Evolutionary conservation across 1,140 invertebrate species (phyloP), one percentile per base, ranked within the genome.

Genomic region (Pachypsylla venusta): DNA sequence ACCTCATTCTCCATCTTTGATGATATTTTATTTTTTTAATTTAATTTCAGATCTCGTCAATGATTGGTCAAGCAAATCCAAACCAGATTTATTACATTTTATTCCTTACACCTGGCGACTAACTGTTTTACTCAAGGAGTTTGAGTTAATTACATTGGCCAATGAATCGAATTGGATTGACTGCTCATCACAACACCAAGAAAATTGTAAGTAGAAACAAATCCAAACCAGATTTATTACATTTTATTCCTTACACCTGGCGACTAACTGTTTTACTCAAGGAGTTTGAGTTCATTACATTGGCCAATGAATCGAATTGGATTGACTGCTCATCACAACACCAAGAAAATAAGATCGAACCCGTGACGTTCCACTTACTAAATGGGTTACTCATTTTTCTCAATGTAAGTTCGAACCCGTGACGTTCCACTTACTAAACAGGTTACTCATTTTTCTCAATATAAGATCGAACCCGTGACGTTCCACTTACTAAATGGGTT

Each of bases 161-260:
- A 99, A 98, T 75, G 91, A 98, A 69, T 92, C 92, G 70, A 99
- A 99, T 72, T 99, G 94, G 96, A 89, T 99, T 64, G 95, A 99
- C 72, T 97, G 93, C 65, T 93, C 91, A 53, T 92, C 89, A 39
- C 88, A 90, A 48, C 87, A 89, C 68, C 89, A 93, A 73, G 93
- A 96, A 76, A 97, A 97, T 73, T 71, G 80, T 81, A 71, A 69
- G 62, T 65, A 59, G 30, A n/a, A 87, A 81, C 57, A 93, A 94
- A 74, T 79, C 83, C 1, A 76, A 82, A 3, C 89, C 93, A 1
- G 96, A 99, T 73, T 80, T 98, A 53, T 75, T 94, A 53, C 83
- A 88, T 68, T 99, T 98, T 77, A 85, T 98, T 24, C 96, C 96
- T 13, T 99, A 97, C 70, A 97, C 93, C 0, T 97, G 92, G 83